phyloP scores from a whole-genome alignment of 35 echinoderm and acorn worm species.

The Amphiura filiformis region DNA sequence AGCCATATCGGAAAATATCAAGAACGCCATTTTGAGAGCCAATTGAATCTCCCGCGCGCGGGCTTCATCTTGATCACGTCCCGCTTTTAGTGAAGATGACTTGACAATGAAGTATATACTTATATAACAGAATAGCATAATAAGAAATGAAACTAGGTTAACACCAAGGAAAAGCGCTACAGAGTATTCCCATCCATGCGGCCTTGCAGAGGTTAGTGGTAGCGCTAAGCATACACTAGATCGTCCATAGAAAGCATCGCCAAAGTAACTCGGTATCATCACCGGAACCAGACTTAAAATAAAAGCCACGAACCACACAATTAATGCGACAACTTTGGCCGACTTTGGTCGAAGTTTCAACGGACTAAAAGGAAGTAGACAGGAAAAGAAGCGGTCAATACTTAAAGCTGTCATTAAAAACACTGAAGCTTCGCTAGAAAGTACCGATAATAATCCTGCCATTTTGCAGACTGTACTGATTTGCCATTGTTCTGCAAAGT shows the following conservation, averaged over 20 bases:
- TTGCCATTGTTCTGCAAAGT: slow-evolving; percentile 10
- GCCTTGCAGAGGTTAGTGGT: slow-evolving; percentile 31
- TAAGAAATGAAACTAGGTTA: slow-evolving; percentile 21
- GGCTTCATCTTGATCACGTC: background rate
- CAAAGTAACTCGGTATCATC: background rate
- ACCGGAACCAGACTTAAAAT: slow-evolving; percentile 22
- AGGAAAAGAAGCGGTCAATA: slow-evolving; percentile 22
- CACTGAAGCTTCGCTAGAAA: slow-evolving; percentile 48
- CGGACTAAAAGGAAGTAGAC: slow-evolving; percentile 38
- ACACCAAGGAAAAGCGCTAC: slow-evolving; percentile 32
- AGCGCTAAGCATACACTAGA: slow-evolving; percentile 35
- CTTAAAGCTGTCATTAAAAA: slow-evolving; percentile 41
- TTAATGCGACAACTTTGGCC: background rate
- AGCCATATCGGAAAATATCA: slow-evolving; percentile 8
- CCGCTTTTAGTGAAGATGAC: background rate
- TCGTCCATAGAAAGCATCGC: slow-evolving; percentile 19
- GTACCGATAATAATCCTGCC: slow-evolving; percentile 28
- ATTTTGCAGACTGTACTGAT: slow-evolving; percentile 20
- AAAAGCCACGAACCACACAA: slow-evolving; percentile 22
- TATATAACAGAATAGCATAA: background rate
- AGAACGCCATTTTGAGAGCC: slow-evolving; percentile 16
- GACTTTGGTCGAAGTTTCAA: background rate
- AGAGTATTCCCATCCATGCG: slow-evolving; percentile 24
- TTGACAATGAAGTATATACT: background rate
- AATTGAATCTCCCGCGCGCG: slow-evolving; percentile 5